Base-by-base conservation (phyloP, 2,888 invertebrate genomes). In the Papilio demoleus region DNA sequence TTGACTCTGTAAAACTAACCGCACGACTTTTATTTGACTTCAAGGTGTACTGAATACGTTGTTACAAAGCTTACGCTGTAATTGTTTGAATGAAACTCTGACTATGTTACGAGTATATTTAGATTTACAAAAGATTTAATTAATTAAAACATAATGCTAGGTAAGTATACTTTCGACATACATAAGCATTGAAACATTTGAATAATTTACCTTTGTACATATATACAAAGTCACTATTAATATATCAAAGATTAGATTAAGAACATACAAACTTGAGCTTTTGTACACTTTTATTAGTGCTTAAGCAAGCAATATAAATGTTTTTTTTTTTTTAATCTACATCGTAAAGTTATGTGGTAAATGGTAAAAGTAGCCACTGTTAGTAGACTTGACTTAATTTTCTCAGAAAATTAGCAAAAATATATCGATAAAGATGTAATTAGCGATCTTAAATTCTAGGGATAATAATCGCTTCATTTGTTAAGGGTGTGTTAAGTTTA, bases 1-100 rank as follows among this genome's bases (percentile, higher is more conserved):
- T 53, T 60, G 42, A 42, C 50, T 47, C 31, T 42, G 27, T 24
- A 65, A 45, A 66, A 70, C 71, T 70, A 73, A 45, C 56, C 22
- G 58, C 45, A 24, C 31, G 62, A 62, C 62, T 68, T 63, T 68
- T 61, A 62, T 62, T 42, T 63, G 63, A 68, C 67, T 68, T 45
- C 12, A 40, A 61, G 27, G 45, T 53, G 67, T 27, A 61, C 50
- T 61, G 38, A 31, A 40, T 67, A 40, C 40, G 61, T 24, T 67
- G 53, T 42, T 60, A 9, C 38, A 42, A 67, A 3, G 38, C 47
- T 36, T 60, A 67, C 36, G 19, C 42, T 53, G 50, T 53, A 50
- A 60, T 22, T 58, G 56, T 58, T 65, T 19, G 22, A 31, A 58
- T 14, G 19, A 45, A 47, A 34, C 34, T 19, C 61, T 31, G 31